Percentiles rank a stretch among this genome's conserved stretches.
These are phyloP conservation scores for Ophthalmolycus amberensis DNA, from an alignment of 2,113 vertebrate species.

Conservation along the genomic window DNA sequence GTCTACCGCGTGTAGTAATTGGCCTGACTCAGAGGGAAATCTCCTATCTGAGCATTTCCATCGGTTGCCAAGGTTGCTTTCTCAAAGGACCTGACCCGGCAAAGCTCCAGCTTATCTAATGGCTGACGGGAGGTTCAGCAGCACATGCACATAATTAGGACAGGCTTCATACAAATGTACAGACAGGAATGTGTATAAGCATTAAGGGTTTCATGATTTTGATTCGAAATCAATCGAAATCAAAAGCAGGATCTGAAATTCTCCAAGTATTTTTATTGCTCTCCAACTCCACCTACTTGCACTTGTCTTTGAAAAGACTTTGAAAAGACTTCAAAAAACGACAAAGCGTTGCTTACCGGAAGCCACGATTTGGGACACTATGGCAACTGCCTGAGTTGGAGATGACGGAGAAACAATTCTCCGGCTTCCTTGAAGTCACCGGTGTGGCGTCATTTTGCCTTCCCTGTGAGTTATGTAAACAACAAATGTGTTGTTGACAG, in stretches of 20 bases:
- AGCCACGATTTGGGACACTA: too few relatives aligned
- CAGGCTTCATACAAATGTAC: background rate
- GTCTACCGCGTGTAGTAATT: constrained; percentile 41
- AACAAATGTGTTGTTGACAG: background rate
- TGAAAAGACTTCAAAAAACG: too few relatives aligned
- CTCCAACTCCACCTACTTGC: too few relatives aligned
- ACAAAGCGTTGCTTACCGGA: too few relatives aligned
- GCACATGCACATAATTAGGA: constrained; percentile 17
- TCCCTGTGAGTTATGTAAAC: background rate
- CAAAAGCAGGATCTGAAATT: background rate
- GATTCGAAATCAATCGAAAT: background rate
- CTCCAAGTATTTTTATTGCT: too few relatives aligned
- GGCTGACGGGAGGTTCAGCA: constrained; percentile 36
- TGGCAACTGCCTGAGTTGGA: background rate
- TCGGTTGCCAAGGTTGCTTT: constrained; percentile 43
- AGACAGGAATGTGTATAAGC: background rate
- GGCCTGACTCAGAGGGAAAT: constrained; percentile 37
- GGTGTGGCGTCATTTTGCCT: background rate
- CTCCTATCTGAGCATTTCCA: constrained; percentile 31
- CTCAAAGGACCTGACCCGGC: constrained; percentile 55
- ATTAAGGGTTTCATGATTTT: background rate
- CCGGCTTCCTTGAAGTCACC: background rate
- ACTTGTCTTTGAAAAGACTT: too few relatives aligned
- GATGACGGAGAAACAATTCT: background rate
- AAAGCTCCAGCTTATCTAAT: constrained; percentile 45